Evolutionary conservation across 2,888 invertebrate species (phyloP).

Genomic region (Philonicus albiceps): DNA sequence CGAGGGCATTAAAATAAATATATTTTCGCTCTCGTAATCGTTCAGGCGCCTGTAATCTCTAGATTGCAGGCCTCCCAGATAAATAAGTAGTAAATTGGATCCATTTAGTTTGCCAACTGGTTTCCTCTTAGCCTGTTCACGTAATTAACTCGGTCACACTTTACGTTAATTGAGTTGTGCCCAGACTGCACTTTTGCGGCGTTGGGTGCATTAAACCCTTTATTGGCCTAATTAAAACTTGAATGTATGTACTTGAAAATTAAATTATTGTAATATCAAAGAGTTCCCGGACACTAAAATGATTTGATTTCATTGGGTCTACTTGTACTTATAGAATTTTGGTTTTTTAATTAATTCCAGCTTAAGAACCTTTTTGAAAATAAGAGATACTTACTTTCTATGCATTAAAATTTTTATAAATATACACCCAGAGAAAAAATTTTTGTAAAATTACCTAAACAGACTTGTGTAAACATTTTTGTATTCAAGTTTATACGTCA

Average conservation of each 20-base stretch:
- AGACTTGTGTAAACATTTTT: too few species aligned
- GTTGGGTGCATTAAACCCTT: conserved; percentile 33
- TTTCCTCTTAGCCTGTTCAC: neutral
- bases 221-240: conserved; percentile 7
- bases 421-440: neutral
- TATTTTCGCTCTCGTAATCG: neutral
- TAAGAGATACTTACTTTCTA: neutral
- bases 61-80: neutral
- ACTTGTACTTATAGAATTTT: neutral
- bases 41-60: neutral
- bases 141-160: conserved; percentile 29
- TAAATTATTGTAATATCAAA: neutral
- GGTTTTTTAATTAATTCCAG: neutral
- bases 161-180: conserved; percentile 16
- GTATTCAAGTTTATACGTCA: too few species aligned
- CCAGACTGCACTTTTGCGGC: conserved; percentile 7
- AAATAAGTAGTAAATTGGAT: conserved; percentile 3
- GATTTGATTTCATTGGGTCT: neutral
- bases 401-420: neutral
- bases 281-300: neutral
- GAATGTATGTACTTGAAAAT: neutral
- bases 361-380: neutral
- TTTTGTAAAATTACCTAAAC: too few species aligned
- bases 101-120: neutral
- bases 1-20: neutral